A percentile compares a stretch with the other conserved stretches of the same genome.
Evolutionary conservation across 2,888 invertebrate genomes (phyloP).

Genomic region (Disparrhopalites patrizii): DNA sequence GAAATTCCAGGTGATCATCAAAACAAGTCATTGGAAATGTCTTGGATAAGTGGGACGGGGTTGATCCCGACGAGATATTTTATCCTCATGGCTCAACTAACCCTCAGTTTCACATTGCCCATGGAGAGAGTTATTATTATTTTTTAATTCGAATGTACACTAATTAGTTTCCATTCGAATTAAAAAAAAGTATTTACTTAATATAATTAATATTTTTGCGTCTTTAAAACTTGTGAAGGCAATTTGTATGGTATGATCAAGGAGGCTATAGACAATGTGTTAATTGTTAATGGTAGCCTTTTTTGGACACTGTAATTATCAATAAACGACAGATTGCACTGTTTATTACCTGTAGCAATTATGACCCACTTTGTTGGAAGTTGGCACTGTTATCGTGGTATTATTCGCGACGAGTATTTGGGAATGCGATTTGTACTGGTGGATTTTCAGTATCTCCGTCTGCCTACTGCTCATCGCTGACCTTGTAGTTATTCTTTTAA

Average conservation of each 20-base stretch:
- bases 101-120: conserved; percentile 63
- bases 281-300: too few species aligned
- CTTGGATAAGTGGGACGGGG: conserved; percentile 46
- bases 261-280: too few species aligned
- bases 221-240: too few species aligned
- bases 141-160: background rate
- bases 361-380: conserved; percentile 62
- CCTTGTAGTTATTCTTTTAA: conserved; percentile 33
- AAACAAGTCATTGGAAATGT: too few species aligned
- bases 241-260: too few species aligned
- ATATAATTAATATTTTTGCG: background rate
- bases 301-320: too few species aligned
- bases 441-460: conserved; percentile 62
- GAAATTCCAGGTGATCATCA: too few species aligned
- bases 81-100: conserved; percentile 65
- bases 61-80: conserved; percentile 67
- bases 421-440: conserved; percentile 70
- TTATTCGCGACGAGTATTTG: conserved; percentile 65
- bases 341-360: conserved; percentile 59
- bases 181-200: too few species aligned
- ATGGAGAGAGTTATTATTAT: conserved; percentile 59
- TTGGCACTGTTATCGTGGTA: conserved; percentile 61
- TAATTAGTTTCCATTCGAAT: too few species aligned
- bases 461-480: conserved; percentile 53
- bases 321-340: too few species aligned